Conservation (phyloP, 2,113 vertebrate species). For the Centropus unirufus region DNA sequence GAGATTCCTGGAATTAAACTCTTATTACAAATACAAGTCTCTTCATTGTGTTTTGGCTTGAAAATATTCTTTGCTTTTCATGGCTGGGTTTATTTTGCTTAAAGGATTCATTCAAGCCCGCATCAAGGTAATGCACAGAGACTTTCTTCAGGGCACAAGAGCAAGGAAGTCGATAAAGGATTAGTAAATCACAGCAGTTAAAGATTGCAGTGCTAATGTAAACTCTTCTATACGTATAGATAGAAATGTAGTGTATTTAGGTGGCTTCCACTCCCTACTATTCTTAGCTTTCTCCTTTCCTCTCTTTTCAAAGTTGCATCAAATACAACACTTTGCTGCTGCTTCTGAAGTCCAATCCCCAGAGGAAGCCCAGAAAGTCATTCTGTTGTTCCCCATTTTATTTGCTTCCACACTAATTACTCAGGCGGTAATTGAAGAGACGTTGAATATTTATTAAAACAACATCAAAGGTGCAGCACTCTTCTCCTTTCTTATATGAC, state of each 20-base stretch:
- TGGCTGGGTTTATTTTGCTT: not conserved
- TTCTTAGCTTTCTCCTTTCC: not conserved
- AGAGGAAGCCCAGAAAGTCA: constrained; percentile 36
- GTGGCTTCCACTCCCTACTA: not conserved
- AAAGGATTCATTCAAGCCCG: not conserved
- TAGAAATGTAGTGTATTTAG: not conserved
- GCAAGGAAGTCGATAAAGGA: not conserved
- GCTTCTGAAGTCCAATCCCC: not conserved
- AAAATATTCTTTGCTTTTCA: not conserved
- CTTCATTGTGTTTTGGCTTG: not conserved
- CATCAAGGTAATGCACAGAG: not conserved
- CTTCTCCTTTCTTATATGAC: not conserved
- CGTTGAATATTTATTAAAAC: constrained; percentile 53
- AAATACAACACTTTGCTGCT: not conserved
- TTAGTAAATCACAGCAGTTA: not conserved
- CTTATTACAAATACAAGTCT: not conserved
- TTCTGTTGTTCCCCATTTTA: constrained; percentile 34
- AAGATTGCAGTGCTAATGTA: not conserved
- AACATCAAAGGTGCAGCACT: constrained; percentile 8
- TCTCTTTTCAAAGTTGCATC: constrained; percentile 17
- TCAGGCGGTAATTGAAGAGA: constrained; percentile 29
- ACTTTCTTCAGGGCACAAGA: not conserved
- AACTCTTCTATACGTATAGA: not conserved
- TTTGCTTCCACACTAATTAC: constrained; percentile 41
- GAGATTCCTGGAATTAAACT: not conserved